phyloP scores from a whole-genome alignment of 2,113 vertebrate genomes.

The Fregata magnificens region DNA sequence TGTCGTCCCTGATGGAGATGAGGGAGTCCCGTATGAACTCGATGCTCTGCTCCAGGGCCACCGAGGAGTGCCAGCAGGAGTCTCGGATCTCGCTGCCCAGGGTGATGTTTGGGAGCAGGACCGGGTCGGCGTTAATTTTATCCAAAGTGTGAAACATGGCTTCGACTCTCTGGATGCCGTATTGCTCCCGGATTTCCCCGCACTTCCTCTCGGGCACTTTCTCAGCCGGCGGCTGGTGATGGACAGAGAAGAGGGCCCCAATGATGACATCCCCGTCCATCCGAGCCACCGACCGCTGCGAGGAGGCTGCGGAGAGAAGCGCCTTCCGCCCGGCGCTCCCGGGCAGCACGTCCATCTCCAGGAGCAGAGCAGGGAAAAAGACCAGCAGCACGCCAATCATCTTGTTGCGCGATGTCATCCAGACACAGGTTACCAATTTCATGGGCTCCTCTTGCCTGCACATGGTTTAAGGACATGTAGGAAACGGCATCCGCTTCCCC shows the following conservation, averaged over 20 bases:
- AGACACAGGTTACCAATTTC: constrained; percentile 58
- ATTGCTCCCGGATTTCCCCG: constrained; percentile 96
- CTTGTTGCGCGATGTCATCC: constrained; percentile 80
- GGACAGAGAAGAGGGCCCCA: constrained; percentile 96
- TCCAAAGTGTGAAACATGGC: constrained; percentile 99
- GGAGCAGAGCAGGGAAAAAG: constrained; percentile 76
- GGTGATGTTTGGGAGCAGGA: constrained; percentile 94
- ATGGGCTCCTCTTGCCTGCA: constrained; percentile 41
- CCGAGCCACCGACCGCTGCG: constrained; percentile 90
- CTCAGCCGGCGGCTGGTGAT: constrained; percentile 96
- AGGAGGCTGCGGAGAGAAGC: constrained; percentile 76
- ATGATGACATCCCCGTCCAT: constrained; percentile 98
- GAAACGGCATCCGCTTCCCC: neutral
- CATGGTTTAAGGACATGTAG: constrained; percentile 30
- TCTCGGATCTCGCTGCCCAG: constrained; percentile 97
- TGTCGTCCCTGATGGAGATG: constrained; percentile 95
- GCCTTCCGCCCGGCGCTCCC: constrained; percentile 71
- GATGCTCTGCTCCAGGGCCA: constrained; percentile 98
- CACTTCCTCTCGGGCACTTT: constrained; percentile 97
- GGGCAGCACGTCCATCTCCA: constrained; percentile 76
- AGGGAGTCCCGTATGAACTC: constrained; percentile 98
- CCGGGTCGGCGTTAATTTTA: constrained; percentile 90
- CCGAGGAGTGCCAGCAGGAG: constrained; percentile 98
- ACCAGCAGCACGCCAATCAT: constrained; percentile 80
- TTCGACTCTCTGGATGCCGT: constrained; percentile 97